phyloP scores from a whole-genome alignment of 2,888 invertebrate species.

The Cataglyphis albicans region DNA sequence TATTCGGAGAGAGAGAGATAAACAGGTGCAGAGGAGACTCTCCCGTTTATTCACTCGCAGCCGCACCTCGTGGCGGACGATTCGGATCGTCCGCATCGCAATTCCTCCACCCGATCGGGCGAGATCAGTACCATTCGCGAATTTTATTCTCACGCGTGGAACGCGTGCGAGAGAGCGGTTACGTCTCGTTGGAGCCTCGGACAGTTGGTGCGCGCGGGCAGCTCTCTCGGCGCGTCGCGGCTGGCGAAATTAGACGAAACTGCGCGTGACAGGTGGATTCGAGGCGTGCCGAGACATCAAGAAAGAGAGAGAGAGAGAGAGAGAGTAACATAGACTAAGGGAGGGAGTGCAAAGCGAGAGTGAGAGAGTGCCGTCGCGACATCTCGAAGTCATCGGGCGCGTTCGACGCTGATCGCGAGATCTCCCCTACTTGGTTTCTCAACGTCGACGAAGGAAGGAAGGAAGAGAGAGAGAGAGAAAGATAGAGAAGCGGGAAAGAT shows the following conservation, averaged over 20 bases:
- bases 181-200: constrained; percentile 41
- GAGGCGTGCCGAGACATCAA: constrained; percentile 54
- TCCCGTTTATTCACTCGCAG: constrained; percentile 14
- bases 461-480: background rate
- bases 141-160: constrained; percentile 21
- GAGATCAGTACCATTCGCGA: background rate
- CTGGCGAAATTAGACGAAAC: constrained; percentile 71
- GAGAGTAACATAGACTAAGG: constrained; percentile 12
- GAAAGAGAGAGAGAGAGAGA: constrained; percentile 1
- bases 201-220: constrained; percentile 29
- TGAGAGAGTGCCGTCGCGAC: constrained; percentile 66
- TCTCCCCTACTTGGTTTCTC: constrained; percentile 31
- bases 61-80: constrained; percentile 43
- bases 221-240: constrained; percentile 38
- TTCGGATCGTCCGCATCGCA: too few species aligned
- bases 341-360: constrained; percentile 37
- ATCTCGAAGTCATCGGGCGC: constrained; percentile 67
- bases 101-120: too few species aligned
- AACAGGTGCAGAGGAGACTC: constrained; percentile 69
- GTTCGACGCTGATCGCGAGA: constrained; percentile 67
- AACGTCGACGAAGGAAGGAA: constrained; percentile 22
- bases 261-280: constrained; percentile 75
- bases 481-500: background rate
- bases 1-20: constrained; percentile 70
- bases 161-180: constrained; percentile 57